Base-by-base conservation (phyloP, 2,888 invertebrate genomes). In the Nymphalis urticae region DNA sequence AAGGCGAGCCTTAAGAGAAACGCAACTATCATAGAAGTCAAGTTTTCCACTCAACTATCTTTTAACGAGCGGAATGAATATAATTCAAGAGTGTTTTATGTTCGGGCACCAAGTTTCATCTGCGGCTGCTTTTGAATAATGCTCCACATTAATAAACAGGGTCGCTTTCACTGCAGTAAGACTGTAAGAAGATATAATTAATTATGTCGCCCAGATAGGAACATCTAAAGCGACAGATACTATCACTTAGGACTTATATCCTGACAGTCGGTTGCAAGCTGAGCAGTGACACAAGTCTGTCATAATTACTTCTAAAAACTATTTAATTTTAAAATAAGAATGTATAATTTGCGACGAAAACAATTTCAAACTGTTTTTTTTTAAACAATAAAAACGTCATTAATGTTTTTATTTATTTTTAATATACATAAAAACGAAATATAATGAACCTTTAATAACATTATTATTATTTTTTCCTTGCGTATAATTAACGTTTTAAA, bases 111-210 rank as follows among this genome's bases (percentile, higher is more conserved):
- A 76, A 85, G 88, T 84, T 87, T 88, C 90, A 90, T 90, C 88
- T 90, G 89, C 80, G 90, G 90, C 77, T 81, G 83, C 80, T 76
- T 78, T 81, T 89, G 87, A 90, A 87, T 91, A 90, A 91, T 90
- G 87, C 82, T 78, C 74, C 77, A 82, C 90, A 91, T 90, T 91
- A 89, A 92, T 91, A 90, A 88, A 87, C 89, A 87, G 85, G 80
- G 85, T 85, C 82, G 84, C 83, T 85, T 79, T 80, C 79, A 79
- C 79, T 79, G 77, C 82, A 78, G 84, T 82, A 79, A 85, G 82
- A 82, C 82, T 82, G 80, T 85, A 85, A 85, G 82, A 83, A 82
- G 82, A 81, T 80, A 83, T 86, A 86, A 90, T 90, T 89, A 89
- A 90, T 90, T 88, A 82, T 80, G 77, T 77, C 79, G 79, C 80